These are phyloP conservation scores for Hystrix brachyura DNA, from an alignment of 2,113 vertebrate species.

Conservation along the genomic window DNA sequence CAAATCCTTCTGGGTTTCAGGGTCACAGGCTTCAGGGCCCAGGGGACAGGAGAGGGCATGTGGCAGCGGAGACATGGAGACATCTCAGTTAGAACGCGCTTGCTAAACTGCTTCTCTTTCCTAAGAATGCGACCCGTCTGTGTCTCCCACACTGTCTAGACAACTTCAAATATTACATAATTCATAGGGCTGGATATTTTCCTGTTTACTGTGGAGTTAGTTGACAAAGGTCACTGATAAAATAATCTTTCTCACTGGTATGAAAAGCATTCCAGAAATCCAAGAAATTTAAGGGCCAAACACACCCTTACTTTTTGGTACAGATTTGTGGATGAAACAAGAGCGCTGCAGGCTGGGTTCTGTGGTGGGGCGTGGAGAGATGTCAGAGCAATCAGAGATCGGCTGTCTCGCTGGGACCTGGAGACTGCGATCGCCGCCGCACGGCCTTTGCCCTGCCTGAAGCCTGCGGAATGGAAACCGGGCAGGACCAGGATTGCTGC, in stretches of 20 bases:
- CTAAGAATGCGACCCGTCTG: conserved; percentile 57
- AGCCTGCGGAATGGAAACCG: neutral
- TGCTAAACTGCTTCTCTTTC: conserved; percentile 52
- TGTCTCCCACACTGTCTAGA: conserved; percentile 72
- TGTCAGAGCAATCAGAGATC: neutral
- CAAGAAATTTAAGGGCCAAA: neutral
- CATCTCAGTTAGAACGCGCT: neutral
- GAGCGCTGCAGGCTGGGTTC: neutral
- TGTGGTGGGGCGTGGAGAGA: neutral
- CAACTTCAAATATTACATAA: conserved; percentile 73
- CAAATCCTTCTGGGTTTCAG: neutral
- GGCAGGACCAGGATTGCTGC: neutral
- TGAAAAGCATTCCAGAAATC: conserved; percentile 71
- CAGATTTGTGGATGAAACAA: neutral
- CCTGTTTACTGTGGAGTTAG: conserved; percentile 68
- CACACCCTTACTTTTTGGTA: neutral
- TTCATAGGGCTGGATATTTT: conserved; percentile 68
- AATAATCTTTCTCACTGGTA: conserved; percentile 63
- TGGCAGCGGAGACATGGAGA: neutral
- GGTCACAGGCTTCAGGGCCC: neutral
- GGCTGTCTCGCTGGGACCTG: neutral
- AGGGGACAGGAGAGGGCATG: neutral
- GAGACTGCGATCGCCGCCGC: neutral
- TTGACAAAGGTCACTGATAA: conserved; percentile 78
- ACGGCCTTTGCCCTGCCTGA: neutral